Conservation (phyloP, 2,113 vertebrate genomes). For the Rhodinocichla rosea region DNA sequence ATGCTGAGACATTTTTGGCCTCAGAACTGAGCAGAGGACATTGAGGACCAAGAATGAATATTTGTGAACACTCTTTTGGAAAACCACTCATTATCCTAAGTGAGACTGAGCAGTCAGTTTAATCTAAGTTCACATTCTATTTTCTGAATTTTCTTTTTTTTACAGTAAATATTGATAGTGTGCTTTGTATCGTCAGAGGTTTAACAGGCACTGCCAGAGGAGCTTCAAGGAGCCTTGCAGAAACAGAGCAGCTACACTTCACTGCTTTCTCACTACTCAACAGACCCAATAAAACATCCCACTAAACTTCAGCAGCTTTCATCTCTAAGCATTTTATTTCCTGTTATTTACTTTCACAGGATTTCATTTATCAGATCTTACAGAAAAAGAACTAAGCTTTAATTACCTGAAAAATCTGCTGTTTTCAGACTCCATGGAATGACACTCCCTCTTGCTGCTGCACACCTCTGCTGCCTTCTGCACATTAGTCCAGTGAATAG, state of each 20-base stretch:
- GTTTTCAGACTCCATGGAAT: constrained; percentile 88
- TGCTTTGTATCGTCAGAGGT: not conserved
- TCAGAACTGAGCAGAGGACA: not conserved
- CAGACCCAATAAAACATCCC: not conserved
- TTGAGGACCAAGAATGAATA: not conserved
- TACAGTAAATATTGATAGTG: not conserved
- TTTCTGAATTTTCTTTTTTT: not conserved
- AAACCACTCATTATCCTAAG: not conserved
- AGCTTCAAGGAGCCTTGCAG: not conserved
- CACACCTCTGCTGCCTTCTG: constrained; percentile 85
- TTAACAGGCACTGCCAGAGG: not conserved
- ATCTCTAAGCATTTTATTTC: not conserved
- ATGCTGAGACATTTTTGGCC: not conserved
- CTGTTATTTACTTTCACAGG: not conserved
- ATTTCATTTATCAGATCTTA: not conserved
- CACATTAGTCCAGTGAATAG: constrained; percentile 96
- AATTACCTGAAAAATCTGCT: constrained; percentile 89
- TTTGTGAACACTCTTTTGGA: not conserved
- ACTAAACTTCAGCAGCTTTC: not conserved
- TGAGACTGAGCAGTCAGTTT: not conserved
- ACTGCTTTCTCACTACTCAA: not conserved
- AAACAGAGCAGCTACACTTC: not conserved
- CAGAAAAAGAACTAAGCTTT: not conserved
- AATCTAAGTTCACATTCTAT: not conserved
- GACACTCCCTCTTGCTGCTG: constrained; percentile 94